Percentiles rank a stretch among this genome's conserved stretches.
Evolutionary conservation across 2,888 invertebrate species (phyloP).

Genomic region (Torymus texanus): DNA sequence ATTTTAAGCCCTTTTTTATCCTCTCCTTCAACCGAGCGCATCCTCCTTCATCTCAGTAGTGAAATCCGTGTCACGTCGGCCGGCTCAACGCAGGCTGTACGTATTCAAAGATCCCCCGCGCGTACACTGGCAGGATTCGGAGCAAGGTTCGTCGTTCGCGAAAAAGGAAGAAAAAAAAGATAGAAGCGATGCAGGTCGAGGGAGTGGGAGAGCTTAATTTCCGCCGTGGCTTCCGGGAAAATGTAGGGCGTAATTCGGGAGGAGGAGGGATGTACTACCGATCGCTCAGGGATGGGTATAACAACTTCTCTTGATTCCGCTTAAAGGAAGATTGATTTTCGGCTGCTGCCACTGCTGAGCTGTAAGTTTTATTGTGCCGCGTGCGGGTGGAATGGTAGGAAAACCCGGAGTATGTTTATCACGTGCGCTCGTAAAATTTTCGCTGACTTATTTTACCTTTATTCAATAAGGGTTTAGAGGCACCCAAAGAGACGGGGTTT

Average conservation of each 20-base stretch:
- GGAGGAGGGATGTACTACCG: conserved; percentile 4
- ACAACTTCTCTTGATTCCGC: conserved; percentile 15
- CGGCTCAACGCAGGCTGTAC: conserved; percentile 4
- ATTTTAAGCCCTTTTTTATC: too few species aligned
- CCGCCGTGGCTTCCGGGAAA: neutral
- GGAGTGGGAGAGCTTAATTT: too few species aligned
- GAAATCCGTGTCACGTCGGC: conserved; percentile 11
- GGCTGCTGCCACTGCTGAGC: neutral
- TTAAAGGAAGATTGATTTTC: conserved; percentile 31
- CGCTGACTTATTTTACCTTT: too few species aligned
- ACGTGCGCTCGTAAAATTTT: conserved; percentile 22
- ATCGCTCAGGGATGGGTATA: neutral
- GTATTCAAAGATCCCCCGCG: too few species aligned
- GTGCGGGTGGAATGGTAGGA: neutral
- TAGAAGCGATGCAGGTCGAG: too few species aligned
- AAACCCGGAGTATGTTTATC: neutral
- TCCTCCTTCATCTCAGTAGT: neutral
- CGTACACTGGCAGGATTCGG: neutral
- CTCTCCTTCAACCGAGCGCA: too few species aligned
- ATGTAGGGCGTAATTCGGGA: too few species aligned
- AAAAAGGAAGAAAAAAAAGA: neutral
- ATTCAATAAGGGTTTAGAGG: too few species aligned
- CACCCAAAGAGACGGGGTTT: neutral
- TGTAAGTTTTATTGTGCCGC: conserved; percentile 12
- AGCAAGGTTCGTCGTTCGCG: neutral